phyloP scores from a whole-genome alignment of 2,113 vertebrate species.

The Danionella cerebrum region DNA sequence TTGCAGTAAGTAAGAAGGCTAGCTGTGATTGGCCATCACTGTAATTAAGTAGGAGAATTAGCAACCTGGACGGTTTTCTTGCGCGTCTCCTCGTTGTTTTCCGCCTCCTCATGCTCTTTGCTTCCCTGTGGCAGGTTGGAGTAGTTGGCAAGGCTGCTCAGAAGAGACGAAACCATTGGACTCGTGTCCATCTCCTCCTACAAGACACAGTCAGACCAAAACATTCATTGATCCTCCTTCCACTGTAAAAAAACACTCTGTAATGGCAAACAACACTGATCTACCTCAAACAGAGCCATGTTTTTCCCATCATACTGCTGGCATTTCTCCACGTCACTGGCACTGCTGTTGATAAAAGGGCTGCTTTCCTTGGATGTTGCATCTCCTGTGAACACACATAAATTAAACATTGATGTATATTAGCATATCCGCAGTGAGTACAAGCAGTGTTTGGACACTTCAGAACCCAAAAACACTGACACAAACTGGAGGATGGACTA shows the following conservation, averaged over 20 bases:
- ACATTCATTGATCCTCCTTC: background rate
- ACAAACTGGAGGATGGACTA: too few relatives aligned
- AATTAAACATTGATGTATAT: background rate
- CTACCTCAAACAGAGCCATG: constrained; percentile 90
- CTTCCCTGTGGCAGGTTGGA: constrained; percentile 93
- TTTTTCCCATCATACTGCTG: constrained; percentile 91
- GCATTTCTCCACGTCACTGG: constrained; percentile 79
- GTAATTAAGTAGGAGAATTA: background rate
- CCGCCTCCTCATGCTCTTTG: constrained; percentile 90
- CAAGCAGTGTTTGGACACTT: background rate
- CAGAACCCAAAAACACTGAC: too few relatives aligned
- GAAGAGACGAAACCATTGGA: constrained; percentile 95
- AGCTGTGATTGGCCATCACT: too few relatives aligned
- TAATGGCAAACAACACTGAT: background rate
- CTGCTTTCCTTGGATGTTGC: constrained; percentile 92
- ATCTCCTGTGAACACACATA: constrained; percentile 68
- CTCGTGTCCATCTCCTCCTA: constrained; percentile 99
- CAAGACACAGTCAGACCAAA: background rate
- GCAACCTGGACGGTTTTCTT: constrained; percentile 57
- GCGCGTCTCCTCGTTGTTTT: constrained; percentile 83
- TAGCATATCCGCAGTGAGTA: background rate
- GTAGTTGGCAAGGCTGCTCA: constrained; percentile 95
- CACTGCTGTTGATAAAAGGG: constrained; percentile 93
- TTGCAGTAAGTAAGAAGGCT: too few relatives aligned
- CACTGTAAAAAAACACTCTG: background rate